A percentile compares a stretch with the other conserved stretches of the same genome.
These are phyloP conservation scores for Nothura maculosa DNA, from an alignment of 2,797 vertebrate species.

Conservation along the genomic window DNA sequence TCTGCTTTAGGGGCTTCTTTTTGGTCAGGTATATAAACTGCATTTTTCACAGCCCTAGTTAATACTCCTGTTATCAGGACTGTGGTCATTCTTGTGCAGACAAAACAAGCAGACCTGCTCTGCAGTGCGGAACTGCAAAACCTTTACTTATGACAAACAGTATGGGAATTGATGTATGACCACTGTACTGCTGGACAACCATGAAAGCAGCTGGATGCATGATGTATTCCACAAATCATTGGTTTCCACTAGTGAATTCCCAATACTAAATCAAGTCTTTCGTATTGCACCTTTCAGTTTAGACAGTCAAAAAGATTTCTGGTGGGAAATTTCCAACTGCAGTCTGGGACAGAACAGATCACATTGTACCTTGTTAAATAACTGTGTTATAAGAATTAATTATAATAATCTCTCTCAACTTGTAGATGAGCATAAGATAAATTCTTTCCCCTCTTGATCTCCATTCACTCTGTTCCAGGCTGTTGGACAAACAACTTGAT, in stretches of 20 bases:
- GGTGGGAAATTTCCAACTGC: not conserved
- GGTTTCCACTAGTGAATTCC: not conserved
- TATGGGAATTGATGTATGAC: not conserved
- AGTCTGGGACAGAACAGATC: not conserved
- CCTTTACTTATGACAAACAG: rapidly evolving
- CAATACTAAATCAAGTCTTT: not conserved
- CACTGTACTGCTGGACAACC: not conserved
- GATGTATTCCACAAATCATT: not conserved
- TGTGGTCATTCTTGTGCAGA: not conserved
- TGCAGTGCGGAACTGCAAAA: not conserved
- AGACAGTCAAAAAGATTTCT: not conserved
- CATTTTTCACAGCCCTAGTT: not conserved
- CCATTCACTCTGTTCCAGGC: not conserved
- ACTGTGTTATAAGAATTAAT: not conserved
- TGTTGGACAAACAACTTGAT: not conserved
- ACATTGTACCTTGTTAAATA: not conserved
- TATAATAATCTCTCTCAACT: not conserved
- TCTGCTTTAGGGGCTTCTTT: not conserved
- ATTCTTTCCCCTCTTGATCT: not conserved
- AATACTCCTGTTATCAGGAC: not conserved
- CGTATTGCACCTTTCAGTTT: not conserved
- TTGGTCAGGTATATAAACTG: not conserved
- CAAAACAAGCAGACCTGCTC: not conserved
- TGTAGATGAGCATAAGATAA: not conserved
- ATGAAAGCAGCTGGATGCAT: not conserved